Evolutionary conservation across 92 coral and sea anemone genomes (phyloP).

Genomic region (Desmophyllum pertusum): DNA sequence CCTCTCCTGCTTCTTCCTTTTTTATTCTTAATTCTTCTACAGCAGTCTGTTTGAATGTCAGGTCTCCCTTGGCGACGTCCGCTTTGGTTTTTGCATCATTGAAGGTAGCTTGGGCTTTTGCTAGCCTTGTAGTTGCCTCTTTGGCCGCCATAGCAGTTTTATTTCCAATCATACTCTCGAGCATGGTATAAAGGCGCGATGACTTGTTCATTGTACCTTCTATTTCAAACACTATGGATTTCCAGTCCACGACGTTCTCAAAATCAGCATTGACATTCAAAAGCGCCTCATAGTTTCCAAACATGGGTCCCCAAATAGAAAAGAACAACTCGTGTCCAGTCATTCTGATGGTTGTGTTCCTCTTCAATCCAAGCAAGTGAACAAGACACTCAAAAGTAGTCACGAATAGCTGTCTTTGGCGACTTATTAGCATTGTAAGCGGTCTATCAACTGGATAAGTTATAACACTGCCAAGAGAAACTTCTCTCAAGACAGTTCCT

Average conservation of each 20-base stretch:
- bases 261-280: constrained; percentile 33
- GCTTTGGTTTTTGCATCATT: constrained; percentile 32
- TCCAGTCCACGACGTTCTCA: constrained; percentile 28
- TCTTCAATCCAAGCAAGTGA: constrained; percentile 1
- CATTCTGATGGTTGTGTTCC: background rate
- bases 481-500: constrained; percentile 10
- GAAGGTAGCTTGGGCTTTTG: constrained; percentile 37
- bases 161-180: constrained; percentile 33
- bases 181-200: constrained; percentile 22
- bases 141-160: constrained; percentile 22
- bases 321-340: constrained; percentile 9
- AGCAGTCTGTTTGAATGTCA: constrained; percentile 7
- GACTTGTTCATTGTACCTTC: constrained; percentile 42
- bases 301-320: constrained; percentile 6
- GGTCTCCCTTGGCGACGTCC: background rate
- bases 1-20: background rate
- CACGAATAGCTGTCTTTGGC: background rate
- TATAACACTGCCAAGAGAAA: background rate
- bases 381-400: constrained; percentile 12
- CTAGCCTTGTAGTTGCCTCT: constrained; percentile 27
- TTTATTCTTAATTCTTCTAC: background rate
- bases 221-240: constrained; percentile 29
- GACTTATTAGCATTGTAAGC: background rate
- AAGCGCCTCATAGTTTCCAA: constrained; percentile 19
- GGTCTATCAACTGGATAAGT: background rate